phyloP scores from a whole-genome alignment of 2,113 vertebrate genomes.

The Pygoscelis antarcticus region DNA sequence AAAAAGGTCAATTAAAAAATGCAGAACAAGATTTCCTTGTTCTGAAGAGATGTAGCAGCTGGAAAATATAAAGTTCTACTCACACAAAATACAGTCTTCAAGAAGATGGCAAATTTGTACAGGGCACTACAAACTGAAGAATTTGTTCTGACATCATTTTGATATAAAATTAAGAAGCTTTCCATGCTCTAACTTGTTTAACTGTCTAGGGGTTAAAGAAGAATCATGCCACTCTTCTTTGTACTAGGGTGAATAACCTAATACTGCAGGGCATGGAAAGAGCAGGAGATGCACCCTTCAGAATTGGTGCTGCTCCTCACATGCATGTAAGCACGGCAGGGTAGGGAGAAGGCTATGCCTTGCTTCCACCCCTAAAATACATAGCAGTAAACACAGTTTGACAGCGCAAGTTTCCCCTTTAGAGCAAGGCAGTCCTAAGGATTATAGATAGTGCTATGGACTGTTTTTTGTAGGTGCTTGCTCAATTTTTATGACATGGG shows the following conservation, averaged over 20 bases:
- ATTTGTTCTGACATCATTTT: neutral
- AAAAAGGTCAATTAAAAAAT: constrained; percentile 36
- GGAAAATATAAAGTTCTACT: neutral
- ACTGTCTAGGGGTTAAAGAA: neutral
- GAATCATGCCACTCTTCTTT: neutral
- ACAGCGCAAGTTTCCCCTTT: neutral
- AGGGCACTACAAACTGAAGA: neutral
- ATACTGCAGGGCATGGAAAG: neutral
- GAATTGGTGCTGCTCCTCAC: neutral
- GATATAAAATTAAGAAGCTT: neutral
- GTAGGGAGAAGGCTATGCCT: neutral
- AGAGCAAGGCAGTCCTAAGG: neutral
- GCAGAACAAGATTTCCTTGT: neutral
- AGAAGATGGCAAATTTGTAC: neutral
- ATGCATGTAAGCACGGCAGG: neutral
- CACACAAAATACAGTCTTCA: neutral
- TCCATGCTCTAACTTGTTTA: neutral
- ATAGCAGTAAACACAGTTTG: neutral
- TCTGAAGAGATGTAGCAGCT: neutral
- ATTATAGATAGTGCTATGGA: neutral
- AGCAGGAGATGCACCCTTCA: neutral
- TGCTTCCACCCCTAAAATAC: neutral
- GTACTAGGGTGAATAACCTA: neutral
- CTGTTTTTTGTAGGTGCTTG: neutral
- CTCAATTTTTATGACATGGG: neutral